phyloP scores from a whole-genome alignment of 1,140 invertebrate genomes.

The Anastrepha obliqua region DNA sequence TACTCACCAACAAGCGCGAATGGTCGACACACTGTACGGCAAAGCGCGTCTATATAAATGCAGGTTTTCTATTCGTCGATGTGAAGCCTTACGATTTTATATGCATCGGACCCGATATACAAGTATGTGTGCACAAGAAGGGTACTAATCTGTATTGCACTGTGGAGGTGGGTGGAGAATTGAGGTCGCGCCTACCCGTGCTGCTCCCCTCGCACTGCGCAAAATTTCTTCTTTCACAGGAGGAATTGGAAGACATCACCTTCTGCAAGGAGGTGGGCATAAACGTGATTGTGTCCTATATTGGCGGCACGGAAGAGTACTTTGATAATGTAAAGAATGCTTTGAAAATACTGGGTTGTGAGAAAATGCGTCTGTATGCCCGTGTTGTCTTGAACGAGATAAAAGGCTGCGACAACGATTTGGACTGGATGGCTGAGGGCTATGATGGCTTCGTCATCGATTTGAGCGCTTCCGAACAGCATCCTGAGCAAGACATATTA shows the following conservation, averaged over 20 bases:
- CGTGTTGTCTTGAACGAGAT: slow-evolving; percentile 66
- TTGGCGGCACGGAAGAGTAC: slow-evolving; percentile 62
- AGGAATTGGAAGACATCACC: slow-evolving; percentile 70
- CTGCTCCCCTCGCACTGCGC: slow-evolving; percentile 64
- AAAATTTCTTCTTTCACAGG: slow-evolving; percentile 62
- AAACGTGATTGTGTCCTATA: slow-evolving; percentile 65
- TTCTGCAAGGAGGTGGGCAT: slow-evolving; percentile 68
- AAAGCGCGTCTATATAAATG: slow-evolving; percentile 66
- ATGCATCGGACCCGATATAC: slow-evolving; percentile 64
- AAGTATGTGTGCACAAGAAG: slow-evolving; percentile 61
- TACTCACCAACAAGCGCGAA: slow-evolving; percentile 62
- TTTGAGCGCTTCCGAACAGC: slow-evolving; percentile 50
- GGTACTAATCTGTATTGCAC: slow-evolving; percentile 60
- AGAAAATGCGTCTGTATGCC: slow-evolving; percentile 63
- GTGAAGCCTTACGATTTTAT: slow-evolving; percentile 64
- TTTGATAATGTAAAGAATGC: slow-evolving; percentile 61
- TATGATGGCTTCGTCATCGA: slow-evolving; percentile 70
- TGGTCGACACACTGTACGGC: slow-evolving; percentile 58
- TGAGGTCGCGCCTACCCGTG: slow-evolving; percentile 65
- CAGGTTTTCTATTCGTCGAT: slow-evolving; percentile 63
- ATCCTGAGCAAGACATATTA: slow-evolving; percentile 62
- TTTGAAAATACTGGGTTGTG: slow-evolving; percentile 61
- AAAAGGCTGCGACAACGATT: slow-evolving; percentile 62
- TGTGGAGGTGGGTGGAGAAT: slow-evolving; percentile 61
- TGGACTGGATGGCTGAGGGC: slow-evolving; percentile 63